Evolutionary conservation across 1,140 invertebrate genomes (phyloP), one percentile per base, ranked within the genome.

Genomic region (Chelonus insularis): DNA sequence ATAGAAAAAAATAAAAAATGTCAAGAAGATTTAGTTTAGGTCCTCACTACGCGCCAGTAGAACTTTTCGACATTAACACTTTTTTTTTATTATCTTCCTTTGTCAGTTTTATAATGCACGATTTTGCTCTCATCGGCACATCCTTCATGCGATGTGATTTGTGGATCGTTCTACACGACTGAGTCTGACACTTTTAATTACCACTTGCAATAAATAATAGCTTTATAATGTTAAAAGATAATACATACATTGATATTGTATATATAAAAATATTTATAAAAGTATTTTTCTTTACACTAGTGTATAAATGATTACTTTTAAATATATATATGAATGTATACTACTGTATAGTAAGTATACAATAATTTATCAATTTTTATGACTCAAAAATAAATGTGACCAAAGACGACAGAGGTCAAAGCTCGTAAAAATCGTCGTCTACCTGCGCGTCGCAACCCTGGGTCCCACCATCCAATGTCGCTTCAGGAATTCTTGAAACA

Each of bases 401-500:
- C 34, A 52, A 60, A 36, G 36, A 18, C 21, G 48, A 51, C 60
- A 62, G 48, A 36, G 66, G 50, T 60, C 48, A 60, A 60, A 60
- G 66, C 64, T 72, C 70, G 69, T 70, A 73, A 74, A 71, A 65
- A 55, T 68, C 62, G 52, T 56, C 60, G 16, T 60, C 47, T 72
- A 70, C 67, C 69, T 71, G 68, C 29, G 5, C 54, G 37, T 3
- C 18, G 32, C 50, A 41, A 18, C 34, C 29, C 57, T 48, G 14
- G 18, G 12, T 55, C 47, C 23, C 55, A 16, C 56, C 14, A 41
- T 39, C 50, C 34, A 66, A 69, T 57, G 69, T 60, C 73, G n/a
- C 69, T 69, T 74, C 68, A 73, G 72, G 72, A 75, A 75, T 76
- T 66, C 55, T 70, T 76, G 72, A 78, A 74, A 78, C 75, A 78